phyloP scores from a whole-genome alignment of 2,113 vertebrate species.

The Seriola quinqueradiata region DNA sequence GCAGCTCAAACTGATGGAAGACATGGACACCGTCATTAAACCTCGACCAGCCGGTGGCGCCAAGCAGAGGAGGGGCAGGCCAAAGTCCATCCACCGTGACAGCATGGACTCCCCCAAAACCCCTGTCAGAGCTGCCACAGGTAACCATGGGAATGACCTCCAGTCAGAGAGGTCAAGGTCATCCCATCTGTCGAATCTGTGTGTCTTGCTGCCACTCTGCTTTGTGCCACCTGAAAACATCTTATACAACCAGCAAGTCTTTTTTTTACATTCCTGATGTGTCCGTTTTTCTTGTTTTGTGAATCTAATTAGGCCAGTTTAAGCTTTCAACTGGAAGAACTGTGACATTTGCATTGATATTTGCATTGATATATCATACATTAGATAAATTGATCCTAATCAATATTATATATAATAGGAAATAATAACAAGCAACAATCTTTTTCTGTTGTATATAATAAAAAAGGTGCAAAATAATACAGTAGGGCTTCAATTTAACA shows the following conservation, averaged over 20 bases:
- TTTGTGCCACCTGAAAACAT: constrained; percentile 69
- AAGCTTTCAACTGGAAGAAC: no score
- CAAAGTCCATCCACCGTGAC: constrained; percentile 95
- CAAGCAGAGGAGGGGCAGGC: constrained; percentile 91
- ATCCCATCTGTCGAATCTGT: constrained; percentile 67
- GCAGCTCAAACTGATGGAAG: constrained; percentile 97
- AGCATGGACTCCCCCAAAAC: constrained; percentile 93
- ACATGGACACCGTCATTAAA: constrained; percentile 95
- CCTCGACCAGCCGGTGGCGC: constrained; percentile 82
- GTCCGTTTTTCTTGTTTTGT: neutral
- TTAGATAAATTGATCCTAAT: neutral
- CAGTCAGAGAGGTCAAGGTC: neutral
- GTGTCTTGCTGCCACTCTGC: constrained; percentile 77
- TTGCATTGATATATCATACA: neutral
- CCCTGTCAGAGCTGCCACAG: constrained; percentile 92
- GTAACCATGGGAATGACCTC: constrained; percentile 80
- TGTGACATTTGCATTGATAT: no score
- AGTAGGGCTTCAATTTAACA: neutral
- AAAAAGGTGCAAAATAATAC: neutral
- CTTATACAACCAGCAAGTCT: neutral
- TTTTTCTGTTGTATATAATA: neutral
- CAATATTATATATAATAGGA: neutral
- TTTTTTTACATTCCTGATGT: neutral
- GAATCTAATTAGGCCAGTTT: no score
- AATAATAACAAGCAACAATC: neutral